A percentile compares a stretch with the other conserved stretches of the same genome.
phyloP scores from a whole-genome alignment of 30 jellyfish, hydroid and myxozoan species.

The Calvadosia cruxmelitensis region DNA sequence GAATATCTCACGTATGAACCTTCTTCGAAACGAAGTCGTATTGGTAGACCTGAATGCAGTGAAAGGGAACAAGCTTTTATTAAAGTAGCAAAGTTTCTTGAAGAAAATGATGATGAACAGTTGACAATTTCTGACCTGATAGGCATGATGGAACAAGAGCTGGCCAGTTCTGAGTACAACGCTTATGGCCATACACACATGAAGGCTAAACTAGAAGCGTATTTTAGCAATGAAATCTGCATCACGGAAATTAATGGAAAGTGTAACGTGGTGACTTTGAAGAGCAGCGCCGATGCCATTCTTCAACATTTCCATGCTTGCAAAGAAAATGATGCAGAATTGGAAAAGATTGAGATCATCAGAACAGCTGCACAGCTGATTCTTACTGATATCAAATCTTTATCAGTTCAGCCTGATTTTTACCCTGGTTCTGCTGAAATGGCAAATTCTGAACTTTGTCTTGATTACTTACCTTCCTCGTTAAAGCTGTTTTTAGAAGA shows the following conservation, averaged over 20 bases:
- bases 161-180: not conserved
- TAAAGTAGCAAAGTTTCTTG: constrained; percentile 3
- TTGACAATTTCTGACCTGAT: constrained; percentile 3
- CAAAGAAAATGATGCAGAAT: not conserved
- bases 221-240: constrained; percentile 9
- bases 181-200: constrained; percentile 19
- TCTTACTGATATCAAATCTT: too few species aligned
- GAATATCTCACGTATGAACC: constrained; percentile 1
- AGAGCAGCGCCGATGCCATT: constrained; percentile 5
- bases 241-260: constrained; percentile 18
- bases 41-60: constrained; percentile 6
- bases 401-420: too few species aligned
- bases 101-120: constrained; percentile 7
- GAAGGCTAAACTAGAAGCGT: constrained; percentile 7
- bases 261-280: constrained; percentile 10
- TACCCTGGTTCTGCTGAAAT: too few species aligned
- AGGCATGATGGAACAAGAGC: constrained; percentile 5
- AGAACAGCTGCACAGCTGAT: too few species aligned
- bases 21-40: not conserved
- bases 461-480: constrained; percentile 2
- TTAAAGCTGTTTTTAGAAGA: constrained; percentile 3
- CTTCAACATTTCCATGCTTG: constrained; percentile 11
- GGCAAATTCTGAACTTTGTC: too few species aligned
- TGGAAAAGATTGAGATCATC: too few species aligned
- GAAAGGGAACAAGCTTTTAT: constrained; percentile 6